A percentile compares a stretch with the other conserved stretches of the same genome.
phyloP scores from a whole-genome alignment of 2,113 vertebrate species.

The Columba livia region DNA sequence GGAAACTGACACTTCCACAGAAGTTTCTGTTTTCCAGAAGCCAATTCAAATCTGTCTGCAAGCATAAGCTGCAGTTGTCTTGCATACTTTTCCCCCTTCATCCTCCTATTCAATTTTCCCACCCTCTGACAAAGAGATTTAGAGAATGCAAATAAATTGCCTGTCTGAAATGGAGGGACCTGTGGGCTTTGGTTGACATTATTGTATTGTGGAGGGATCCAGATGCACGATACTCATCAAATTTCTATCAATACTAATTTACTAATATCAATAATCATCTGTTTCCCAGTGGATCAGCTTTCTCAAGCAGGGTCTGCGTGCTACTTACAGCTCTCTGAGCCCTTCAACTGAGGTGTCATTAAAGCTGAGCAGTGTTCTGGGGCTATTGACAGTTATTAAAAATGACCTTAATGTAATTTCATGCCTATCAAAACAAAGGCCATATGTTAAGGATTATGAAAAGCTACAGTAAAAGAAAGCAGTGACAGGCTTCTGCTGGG shows the following conservation, averaged over 20 bases:
- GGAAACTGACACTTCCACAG: background rate
- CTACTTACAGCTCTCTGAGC: conserved; percentile 75
- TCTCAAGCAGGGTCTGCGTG: conserved; percentile 67
- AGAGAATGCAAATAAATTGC: background rate
- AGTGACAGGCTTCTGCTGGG: conserved; percentile 27
- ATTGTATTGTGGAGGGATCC: conserved; percentile 81
- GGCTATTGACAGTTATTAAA: conserved; percentile 95
- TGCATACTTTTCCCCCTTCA: background rate
- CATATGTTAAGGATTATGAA: conserved; percentile 84
- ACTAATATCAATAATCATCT: conserved; percentile 96
- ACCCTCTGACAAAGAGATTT: background rate
- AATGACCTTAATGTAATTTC: conserved; percentile 97
- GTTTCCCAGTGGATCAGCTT: conserved; percentile 81
- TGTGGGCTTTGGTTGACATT: conserved; percentile 58
- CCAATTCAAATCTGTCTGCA: background rate
- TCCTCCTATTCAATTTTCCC: background rate
- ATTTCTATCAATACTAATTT: conserved; percentile 98
- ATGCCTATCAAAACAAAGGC: conserved; percentile 86
- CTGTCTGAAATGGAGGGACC: background rate
- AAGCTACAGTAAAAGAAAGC: conserved; percentile 63
- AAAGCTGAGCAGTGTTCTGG: conserved; percentile 83
- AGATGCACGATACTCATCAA: conserved; percentile 85
- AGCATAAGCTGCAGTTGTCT: background rate
- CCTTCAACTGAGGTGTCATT: conserved; percentile 84
- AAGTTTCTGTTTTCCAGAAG: background rate